Evolutionary conservation across 2,113 vertebrate genomes (phyloP).

Genomic region (Bombycilla garrulus): DNA sequence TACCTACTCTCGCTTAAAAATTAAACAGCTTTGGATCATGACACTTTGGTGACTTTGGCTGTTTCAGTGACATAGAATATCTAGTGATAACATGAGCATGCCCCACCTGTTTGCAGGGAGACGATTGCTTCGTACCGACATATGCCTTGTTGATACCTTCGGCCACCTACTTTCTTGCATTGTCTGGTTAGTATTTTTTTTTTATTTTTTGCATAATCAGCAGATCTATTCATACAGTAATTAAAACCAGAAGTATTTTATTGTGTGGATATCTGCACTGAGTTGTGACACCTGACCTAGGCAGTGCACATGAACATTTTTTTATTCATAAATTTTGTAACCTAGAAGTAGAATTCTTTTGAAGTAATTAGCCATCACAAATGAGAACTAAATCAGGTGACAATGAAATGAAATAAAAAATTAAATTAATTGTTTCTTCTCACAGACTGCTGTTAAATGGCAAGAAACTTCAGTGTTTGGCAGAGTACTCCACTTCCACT

Average conservation of each 20-base stretch:
- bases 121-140: neutral
- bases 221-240: neutral
- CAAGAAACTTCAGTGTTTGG: neutral
- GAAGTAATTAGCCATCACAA: neutral
- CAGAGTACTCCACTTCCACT: neutral
- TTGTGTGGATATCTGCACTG: neutral
- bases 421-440: neutral
- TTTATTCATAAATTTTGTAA: conserved; percentile 31
- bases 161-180: neutral
- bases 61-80: neutral
- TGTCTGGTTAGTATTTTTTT: neutral
- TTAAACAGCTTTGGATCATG: neutral
- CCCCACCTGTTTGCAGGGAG: neutral
- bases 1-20: neutral
- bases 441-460: neutral
- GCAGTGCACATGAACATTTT: neutral
- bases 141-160: neutral
- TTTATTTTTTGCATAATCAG: neutral
- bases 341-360: neutral
- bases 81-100: neutral
- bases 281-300: neutral
- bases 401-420: neutral
- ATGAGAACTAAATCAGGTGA: neutral
- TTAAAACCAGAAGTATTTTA: neutral
- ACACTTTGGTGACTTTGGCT: neutral